Percentiles rank a stretch among this genome's conserved stretches.
These are phyloP conservation scores for Dicranocentrus wangi DNA, from an alignment of 2,888 invertebrate species.

Conservation along the genomic window DNA sequence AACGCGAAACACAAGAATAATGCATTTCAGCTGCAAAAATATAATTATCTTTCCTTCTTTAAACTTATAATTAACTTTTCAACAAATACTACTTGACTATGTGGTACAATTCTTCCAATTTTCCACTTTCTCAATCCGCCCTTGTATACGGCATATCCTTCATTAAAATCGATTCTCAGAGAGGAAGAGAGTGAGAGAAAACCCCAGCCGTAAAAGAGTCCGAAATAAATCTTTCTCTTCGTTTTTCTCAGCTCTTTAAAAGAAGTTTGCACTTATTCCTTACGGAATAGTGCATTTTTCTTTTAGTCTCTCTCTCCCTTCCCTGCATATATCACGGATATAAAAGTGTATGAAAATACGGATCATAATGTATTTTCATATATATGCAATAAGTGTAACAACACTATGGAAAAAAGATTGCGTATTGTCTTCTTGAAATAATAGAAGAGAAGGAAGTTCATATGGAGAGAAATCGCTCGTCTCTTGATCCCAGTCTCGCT, in stretches of 20 bases:
- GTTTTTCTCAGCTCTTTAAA: conserved; percentile 16
- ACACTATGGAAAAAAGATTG: too few relatives aligned
- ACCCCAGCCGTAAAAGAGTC: conserved; percentile 42
- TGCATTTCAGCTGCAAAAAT: too few relatives aligned
- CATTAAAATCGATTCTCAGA: conserved; percentile 50
- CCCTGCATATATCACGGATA: neutral
- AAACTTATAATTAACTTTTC: too few relatives aligned
- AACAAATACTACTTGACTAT: too few relatives aligned
- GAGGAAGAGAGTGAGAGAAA: conserved; percentile 13
- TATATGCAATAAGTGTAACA: neutral
- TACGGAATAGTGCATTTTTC: conserved; percentile 2
- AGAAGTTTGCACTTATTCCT: conserved; percentile 41
- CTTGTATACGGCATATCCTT: too few relatives aligned
- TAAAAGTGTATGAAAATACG: neutral
- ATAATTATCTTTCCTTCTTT: too few relatives aligned
- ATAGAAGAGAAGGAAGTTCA: conserved; percentile 22
- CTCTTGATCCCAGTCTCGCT: conserved; percentile 46
- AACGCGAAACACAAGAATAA: too few relatives aligned
- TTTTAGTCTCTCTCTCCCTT: too few relatives aligned
- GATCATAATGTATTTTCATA: neutral
- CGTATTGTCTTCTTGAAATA: neutral
- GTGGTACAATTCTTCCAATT: too few relatives aligned
- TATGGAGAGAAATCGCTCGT: conserved; percentile 38
- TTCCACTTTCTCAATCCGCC: too few relatives aligned
- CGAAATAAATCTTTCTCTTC: conserved; percentile 42